These are phyloP conservation scores for Eupeodes corollae DNA, from an alignment of 1,140 invertebrate species.

Conservation along the genomic window DNA sequence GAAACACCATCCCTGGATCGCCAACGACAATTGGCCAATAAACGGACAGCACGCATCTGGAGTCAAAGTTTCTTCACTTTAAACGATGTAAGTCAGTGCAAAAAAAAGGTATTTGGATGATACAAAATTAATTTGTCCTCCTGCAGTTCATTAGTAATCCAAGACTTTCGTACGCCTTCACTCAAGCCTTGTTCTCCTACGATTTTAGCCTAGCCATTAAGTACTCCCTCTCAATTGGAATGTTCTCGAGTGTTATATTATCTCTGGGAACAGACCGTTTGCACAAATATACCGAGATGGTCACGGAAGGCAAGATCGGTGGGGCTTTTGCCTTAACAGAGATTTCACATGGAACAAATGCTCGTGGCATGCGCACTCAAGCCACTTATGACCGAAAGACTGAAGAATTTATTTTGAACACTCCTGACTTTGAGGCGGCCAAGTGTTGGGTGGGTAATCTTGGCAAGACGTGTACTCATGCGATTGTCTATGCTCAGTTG, in stretches of 20 bases:
- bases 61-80: constrained; percentile 51
- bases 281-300: constrained; percentile 45
- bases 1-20: constrained; percentile 49
- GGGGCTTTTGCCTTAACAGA: constrained; percentile 81
- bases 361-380: constrained; percentile 68
- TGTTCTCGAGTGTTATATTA: constrained; percentile 45
- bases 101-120: background rate
- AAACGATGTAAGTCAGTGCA: constrained; percentile 45
- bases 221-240: constrained; percentile 45
- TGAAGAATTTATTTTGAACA: constrained; percentile 68
- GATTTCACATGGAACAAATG: constrained; percentile 79
- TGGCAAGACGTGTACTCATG: constrained; percentile 76
- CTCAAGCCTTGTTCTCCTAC: constrained; percentile 52
- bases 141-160: constrained; percentile 39
- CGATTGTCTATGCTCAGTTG: constrained; percentile 74
- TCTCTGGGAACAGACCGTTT: constrained; percentile 49
- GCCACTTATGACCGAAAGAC: constrained; percentile 64
- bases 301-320: constrained; percentile 43
- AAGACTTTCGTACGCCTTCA: constrained; percentile 37
- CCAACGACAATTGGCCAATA: constrained; percentile 46
- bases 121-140: constrained; percentile 16
- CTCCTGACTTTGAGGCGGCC: constrained; percentile 72
- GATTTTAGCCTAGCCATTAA: constrained; percentile 59
- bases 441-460: constrained; percentile 63
- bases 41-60: constrained; percentile 48